phyloP scores from a whole-genome alignment of 1,140 invertebrate genomes.

The Carcinoscorpius rotundicauda region DNA sequence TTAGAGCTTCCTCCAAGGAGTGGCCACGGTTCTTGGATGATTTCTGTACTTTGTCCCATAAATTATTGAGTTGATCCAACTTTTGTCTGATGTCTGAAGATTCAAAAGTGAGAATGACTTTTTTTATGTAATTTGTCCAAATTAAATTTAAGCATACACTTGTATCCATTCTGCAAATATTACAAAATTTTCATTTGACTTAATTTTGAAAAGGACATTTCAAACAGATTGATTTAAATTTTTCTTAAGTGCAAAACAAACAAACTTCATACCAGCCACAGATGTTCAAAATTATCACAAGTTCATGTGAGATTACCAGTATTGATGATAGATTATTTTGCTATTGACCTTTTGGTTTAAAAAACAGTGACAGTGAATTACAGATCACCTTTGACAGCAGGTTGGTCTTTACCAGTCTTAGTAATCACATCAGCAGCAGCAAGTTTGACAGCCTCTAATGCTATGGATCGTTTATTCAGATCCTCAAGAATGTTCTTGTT shows the following conservation, averaged over 20 bases:
- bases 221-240: too few species aligned
- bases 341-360: too few species aligned
- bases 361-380: not conserved
- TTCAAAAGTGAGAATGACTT: too few species aligned
- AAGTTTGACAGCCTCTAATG: constrained; percentile 79
- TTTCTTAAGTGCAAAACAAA: too few species aligned
- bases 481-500: constrained; percentile 82
- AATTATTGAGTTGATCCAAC: constrained; percentile 73
- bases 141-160: too few species aligned
- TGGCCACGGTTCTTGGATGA: constrained; percentile 67
- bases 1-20: constrained; percentile 74
- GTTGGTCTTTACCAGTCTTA: constrained; percentile 83
- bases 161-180: too few species aligned
- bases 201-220: too few species aligned
- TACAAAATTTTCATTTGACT: too few species aligned
- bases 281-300: too few species aligned
- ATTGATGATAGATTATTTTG: constrained; percentile 21
- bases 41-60: constrained; percentile 87
- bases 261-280: too few species aligned
- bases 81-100: constrained; percentile 74
- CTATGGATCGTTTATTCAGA: constrained; percentile 75
- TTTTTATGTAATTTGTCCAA: too few species aligned
- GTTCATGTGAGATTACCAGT: too few species aligned
- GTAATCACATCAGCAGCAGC: constrained; percentile 88
- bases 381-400: constrained; percentile 55